A percentile compares a stretch with the other conserved stretches of the same genome.
Evolutionary conservation across 2,888 invertebrate species (phyloP).

Genomic region (Sinhomidia bicolor): DNA sequence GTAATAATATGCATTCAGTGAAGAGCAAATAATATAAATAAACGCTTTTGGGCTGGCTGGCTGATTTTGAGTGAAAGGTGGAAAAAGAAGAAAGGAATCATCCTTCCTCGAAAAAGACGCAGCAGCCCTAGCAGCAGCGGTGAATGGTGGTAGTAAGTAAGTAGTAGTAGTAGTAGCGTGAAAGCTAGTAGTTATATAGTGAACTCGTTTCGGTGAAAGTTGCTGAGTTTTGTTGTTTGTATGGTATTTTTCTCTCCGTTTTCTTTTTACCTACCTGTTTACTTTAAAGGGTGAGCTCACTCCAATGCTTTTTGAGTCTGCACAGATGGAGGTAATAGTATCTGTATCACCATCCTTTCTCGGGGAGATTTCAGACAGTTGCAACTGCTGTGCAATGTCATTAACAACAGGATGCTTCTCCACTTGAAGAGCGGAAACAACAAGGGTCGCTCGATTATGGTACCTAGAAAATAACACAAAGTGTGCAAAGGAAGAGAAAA

Average conservation of each 20-base stretch:
- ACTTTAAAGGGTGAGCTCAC: constrained; percentile 79
- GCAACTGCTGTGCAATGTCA: constrained; percentile 77
- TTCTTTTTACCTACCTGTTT: constrained; percentile 75
- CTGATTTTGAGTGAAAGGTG: background rate
- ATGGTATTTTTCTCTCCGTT: background rate
- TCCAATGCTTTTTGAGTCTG: constrained; percentile 79
- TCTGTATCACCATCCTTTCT: constrained; percentile 79
- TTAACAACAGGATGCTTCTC: constrained; percentile 95
- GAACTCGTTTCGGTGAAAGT: background rate
- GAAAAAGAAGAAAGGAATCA: background rate
- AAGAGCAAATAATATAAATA: constrained; percentile 34
- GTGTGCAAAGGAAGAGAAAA: constrained; percentile 12
- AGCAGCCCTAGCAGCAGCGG: background rate
- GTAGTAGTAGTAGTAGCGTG: background rate
- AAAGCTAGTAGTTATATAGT: too few species aligned
- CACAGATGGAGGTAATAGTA: constrained; percentile 78
- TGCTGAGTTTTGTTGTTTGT: background rate
- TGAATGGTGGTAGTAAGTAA: too few species aligned
- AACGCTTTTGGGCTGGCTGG: constrained; percentile 1
- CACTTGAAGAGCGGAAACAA: constrained; percentile 95
- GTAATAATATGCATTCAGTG: background rate
- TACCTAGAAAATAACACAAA: constrained; percentile 85
- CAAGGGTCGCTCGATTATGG: constrained; percentile 95
- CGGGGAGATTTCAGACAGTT: constrained; percentile 71
- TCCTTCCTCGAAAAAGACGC: background rate